phyloP scores from a whole-genome alignment of 2,113 vertebrate genomes.

The Brachirus orientalis region DNA sequence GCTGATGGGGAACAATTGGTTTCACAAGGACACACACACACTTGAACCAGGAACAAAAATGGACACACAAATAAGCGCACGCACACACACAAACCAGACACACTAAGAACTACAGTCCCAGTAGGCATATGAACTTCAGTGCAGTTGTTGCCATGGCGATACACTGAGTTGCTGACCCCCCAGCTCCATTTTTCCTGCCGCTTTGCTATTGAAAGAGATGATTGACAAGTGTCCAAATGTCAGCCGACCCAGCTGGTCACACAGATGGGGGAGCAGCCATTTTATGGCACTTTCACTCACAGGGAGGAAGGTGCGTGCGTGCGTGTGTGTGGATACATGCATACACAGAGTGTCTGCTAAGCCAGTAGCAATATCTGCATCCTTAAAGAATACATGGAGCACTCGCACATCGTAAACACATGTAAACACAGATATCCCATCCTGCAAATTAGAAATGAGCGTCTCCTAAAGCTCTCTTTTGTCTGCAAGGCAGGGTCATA shows the following conservation, averaged over 20 bases:
- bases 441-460: conserved; percentile 40
- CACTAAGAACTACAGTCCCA: conserved; percentile 74
- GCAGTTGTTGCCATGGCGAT: conserved; percentile 81
- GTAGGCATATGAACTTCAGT: conserved; percentile 81
- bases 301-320: conserved; percentile 44
- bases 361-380: conserved; percentile 22
- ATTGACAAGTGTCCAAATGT: conserved; percentile 85
- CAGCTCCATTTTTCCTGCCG: conserved; percentile 76
- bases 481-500: conserved; percentile 56
- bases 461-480: conserved; percentile 59
- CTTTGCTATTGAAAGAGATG: conserved; percentile 82
- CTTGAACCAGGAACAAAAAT: conserved; percentile 42
- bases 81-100: conserved; percentile 26
- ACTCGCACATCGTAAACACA: conserved; percentile 15
- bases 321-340: conserved; percentile 8
- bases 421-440: conserved; percentile 23
- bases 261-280: conserved; percentile 58
- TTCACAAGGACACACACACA: conserved; percentile 44
- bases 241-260: conserved; percentile 78
- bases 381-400: conserved; percentile 12
- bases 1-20: conserved; percentile 75
- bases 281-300: conserved; percentile 69
- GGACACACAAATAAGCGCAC: conserved; percentile 30
- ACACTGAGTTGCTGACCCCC: conserved; percentile 79
- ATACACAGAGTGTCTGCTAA: conserved; percentile 2